Percentiles rank a stretch among this genome's conserved stretches.
Evolutionary conservation across 2,113 vertebrate genomes (phyloP).

Genomic region (Phodopus roborovskii): DNA sequence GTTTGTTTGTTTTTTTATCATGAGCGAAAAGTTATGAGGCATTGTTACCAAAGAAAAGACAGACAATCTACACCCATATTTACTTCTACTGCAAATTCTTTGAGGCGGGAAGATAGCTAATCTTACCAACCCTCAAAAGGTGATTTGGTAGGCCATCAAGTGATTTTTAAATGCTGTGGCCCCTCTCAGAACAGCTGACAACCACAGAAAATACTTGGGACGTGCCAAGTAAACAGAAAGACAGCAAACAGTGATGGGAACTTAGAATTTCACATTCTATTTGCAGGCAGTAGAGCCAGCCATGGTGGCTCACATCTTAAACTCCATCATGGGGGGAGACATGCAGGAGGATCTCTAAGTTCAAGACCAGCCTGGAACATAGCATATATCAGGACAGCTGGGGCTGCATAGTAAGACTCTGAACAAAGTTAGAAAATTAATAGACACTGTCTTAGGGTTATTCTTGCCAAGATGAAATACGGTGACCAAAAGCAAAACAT

Average conservation of each 20-base stretch:
- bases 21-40: conserved; percentile 46
- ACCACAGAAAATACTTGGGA: neutral
- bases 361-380: neutral
- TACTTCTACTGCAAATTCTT: conserved; percentile 13
- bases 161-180: neutral
- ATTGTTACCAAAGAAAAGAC: conserved; percentile 39
- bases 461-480: neutral
- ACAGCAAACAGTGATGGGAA: neutral
- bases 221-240: neutral
- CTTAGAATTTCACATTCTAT: neutral
- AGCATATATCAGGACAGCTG: neutral
- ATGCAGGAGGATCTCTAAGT: neutral
- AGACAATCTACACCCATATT: neutral
- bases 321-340: neutral
- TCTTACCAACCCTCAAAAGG: neutral
- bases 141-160: neutral
- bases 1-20: too few relatives aligned
- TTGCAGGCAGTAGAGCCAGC: neutral
- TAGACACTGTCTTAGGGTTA: neutral
- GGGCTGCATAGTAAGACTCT: neutral
- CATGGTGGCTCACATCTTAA: neutral
- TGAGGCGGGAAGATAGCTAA: conserved; percentile 19
- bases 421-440: neutral
- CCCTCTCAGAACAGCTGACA: neutral
- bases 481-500: neutral